Evolutionary conservation across 2,797 vertebrate genomes (phyloP).

Genomic region (Lutjanus argentimaculatus): DNA sequence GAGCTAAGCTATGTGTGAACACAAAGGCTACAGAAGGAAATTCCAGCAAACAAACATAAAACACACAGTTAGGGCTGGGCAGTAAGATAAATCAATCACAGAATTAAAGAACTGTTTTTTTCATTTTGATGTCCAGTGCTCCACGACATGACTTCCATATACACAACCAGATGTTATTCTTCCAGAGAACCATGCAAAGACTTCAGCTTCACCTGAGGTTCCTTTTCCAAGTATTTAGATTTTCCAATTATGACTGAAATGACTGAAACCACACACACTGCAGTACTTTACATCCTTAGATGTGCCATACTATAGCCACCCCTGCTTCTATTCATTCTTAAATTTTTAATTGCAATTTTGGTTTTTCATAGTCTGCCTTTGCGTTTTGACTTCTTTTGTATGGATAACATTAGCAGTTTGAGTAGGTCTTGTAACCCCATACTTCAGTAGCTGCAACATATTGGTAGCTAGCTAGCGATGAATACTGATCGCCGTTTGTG

Average conservation of each 20-base stretch:
- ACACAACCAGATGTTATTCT: not conserved
- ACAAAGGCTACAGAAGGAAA: constrained; percentile 27
- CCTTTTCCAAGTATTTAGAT: not conserved
- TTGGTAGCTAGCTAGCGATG: too few relatives aligned
- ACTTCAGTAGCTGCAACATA: too few relatives aligned
- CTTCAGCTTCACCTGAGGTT: not conserved
- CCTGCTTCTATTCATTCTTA: too few relatives aligned
- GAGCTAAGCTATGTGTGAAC: constrained; percentile 52
- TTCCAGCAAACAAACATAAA: not conserved
- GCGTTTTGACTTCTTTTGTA: too few relatives aligned
- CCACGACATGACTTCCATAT: not conserved
- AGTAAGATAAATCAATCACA: not conserved
- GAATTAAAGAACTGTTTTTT: not conserved
- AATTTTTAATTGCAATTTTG: too few relatives aligned
- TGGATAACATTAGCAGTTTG: too few relatives aligned
- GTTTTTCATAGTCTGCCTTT: too few relatives aligned
- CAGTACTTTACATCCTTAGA: too few relatives aligned
- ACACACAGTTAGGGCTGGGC: not conserved
- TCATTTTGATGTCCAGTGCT: not conserved
- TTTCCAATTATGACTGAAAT: not conserved
- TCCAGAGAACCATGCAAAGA: not conserved
- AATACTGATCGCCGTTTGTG: too few relatives aligned
- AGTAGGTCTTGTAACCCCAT: too few relatives aligned
- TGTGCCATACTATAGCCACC: too few relatives aligned
- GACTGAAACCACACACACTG: too few relatives aligned